Evolutionary conservation across 2,113 vertebrate species (phyloP).

Genomic region (Pavo muticus): DNA sequence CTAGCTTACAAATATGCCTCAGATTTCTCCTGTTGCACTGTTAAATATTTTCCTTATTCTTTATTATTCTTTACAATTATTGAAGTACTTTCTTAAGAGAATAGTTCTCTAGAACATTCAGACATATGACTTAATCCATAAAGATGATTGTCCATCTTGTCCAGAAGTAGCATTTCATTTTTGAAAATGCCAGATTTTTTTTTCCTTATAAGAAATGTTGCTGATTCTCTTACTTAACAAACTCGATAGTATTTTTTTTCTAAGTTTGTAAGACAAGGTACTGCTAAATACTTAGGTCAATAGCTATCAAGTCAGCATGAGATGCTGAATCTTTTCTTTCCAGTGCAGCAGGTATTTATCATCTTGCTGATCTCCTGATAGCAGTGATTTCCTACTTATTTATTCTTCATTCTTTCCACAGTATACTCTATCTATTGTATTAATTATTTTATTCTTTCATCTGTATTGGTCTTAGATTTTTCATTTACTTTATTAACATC

Average conservation of each 20-base stretch:
- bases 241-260: no score
- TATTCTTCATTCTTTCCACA: neutral
- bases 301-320: rapidly evolving
- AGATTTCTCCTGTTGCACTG: neutral
- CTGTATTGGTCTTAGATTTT: constrained; percentile 9
- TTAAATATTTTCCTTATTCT: neutral
- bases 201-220: neutral
- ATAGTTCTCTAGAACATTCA: neutral
- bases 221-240: neutral
- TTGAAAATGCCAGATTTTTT: neutral
- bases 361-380: neutral
- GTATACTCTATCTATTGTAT: neutral
- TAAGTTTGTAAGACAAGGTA: neutral
- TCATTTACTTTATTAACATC: neutral
- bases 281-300: neutral
- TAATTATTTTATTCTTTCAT: constrained; percentile 34
- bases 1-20: neutral
- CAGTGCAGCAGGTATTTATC: rapidly evolving
- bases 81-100: neutral
- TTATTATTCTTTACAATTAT: neutral
- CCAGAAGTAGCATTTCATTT: neutral
- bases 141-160: neutral
- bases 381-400: neutral
- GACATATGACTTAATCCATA: neutral
- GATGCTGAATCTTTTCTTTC: neutral